Conservation (phyloP, 2,113 vertebrate genomes). For the Pterophyllum scalare region DNA sequence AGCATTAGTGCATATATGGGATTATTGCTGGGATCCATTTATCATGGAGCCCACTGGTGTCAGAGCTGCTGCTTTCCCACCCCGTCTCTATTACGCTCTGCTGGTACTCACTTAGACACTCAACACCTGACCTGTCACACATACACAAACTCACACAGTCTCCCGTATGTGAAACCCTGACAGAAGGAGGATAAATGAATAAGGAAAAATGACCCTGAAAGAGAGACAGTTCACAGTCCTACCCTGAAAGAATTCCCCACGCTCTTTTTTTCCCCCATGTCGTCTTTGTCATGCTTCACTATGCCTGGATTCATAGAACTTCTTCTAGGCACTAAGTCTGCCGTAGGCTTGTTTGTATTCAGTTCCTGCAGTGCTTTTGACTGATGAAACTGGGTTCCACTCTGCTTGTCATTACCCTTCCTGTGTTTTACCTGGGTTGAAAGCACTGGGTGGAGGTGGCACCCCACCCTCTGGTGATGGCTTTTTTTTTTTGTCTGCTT, state of each 20-base stretch:
- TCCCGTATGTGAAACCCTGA: neutral
- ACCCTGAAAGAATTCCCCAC: neutral
- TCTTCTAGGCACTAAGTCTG: neutral
- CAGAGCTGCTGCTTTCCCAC: slow-evolving; percentile 61
- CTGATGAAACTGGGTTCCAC: slow-evolving; percentile 29
- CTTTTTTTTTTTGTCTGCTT: too few relatives aligned
- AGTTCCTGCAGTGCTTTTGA: neutral
- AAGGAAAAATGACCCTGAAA: neutral
- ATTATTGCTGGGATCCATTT: slow-evolving; percentile 61
- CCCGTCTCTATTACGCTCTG: slow-evolving; percentile 63
- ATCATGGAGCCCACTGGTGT: slow-evolving; percentile 68
- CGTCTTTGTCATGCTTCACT: neutral
- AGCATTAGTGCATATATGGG: slow-evolving; percentile 39
- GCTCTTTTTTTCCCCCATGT: neutral
- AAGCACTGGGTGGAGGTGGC: neutral
- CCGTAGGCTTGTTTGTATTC: neutral
- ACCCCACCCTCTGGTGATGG: neutral
- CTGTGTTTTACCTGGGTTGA: neutral
- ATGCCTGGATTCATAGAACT: neutral
- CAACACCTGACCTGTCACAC: slow-evolving; percentile 54
- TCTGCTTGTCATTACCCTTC: neutral
- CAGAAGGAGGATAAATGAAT: neutral
- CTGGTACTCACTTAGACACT: slow-evolving; percentile 61
- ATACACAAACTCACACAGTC: neutral
- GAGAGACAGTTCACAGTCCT: neutral